Evolutionary conservation across 2,888 invertebrate genomes (phyloP).

Genomic region (Archips crataeganus): DNA sequence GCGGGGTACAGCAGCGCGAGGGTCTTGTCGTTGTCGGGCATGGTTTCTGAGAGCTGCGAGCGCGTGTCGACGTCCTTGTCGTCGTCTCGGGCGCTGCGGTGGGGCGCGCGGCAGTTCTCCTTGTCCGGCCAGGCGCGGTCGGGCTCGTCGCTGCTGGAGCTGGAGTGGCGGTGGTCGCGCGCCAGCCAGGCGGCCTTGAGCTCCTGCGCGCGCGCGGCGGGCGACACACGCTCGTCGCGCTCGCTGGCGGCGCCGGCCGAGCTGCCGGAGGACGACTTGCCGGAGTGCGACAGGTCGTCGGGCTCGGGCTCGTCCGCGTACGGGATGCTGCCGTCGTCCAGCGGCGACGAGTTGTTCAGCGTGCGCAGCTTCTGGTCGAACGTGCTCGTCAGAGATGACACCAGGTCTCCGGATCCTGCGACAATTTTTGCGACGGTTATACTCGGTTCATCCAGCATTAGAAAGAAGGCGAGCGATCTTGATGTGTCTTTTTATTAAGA

Average conservation of each 20-base stretch:
- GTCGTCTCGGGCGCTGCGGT: neutral
- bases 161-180: conserved; percentile 72
- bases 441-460: no score
- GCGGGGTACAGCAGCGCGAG: conserved; percentile 84
- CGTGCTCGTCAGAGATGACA: conserved; percentile 92
- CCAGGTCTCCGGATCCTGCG: conserved; percentile 93
- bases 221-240: conserved; percentile 55
- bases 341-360: conserved; percentile 88
- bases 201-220: conserved; percentile 69
- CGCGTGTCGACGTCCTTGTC: conserved; percentile 55
- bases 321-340: conserved; percentile 89
- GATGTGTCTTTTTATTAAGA: no score
- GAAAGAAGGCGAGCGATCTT: no score
- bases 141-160: conserved; percentile 68
- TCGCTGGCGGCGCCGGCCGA: conserved; percentile 48
- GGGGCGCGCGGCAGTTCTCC: conserved; percentile 4
- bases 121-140: conserved; percentile 47
- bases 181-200: conserved; percentile 80
- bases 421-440: conserved; percentile 56
- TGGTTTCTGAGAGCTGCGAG: conserved; percentile 53
- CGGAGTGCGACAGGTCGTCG: conserved; percentile 66
- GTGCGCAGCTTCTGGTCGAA: conserved; percentile 94
- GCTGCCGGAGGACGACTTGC: conserved; percentile 66
- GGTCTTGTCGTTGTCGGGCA: conserved; percentile 91
- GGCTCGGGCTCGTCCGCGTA: conserved; percentile 90